Base-by-base conservation (phyloP, 2,797 vertebrate genomes). In the Onychomys leucogaster region DNA sequence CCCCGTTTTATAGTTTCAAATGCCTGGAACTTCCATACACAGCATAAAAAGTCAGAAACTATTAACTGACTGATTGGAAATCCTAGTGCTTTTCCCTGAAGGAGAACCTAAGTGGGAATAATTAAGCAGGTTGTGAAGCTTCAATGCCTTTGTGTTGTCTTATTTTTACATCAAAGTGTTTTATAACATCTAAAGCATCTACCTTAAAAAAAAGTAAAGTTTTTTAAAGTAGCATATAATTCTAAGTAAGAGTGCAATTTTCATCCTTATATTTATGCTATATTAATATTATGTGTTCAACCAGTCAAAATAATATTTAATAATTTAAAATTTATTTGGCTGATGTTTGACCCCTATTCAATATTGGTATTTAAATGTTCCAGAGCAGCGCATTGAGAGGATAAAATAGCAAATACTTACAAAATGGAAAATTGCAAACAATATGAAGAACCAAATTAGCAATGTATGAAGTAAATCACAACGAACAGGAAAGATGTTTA, bases 361-460 rank as follows among this genome's bases (percentile, higher is more conserved):
- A 75, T 43, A 29, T 11, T 41, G 23, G 2, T 94, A 84, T 61
- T 87, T 6, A 73, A 80, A 84, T n/a, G 57, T 16, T 93, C 19
- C 73, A 65, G 11, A 83, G 19, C 61, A 91, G 73, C 29, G 93
- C 93, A 76, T 41, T 29, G 1, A 83, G 32, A 63, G 46, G 0
- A 5, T 89, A 25, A 96, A 96, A 83, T 37, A 16, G 7, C 5
- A 49, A 46, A 41, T 29, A 61, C 3, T 0, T 71, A 63, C 73
- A 76, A 63, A 84, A 81, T 71, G 5, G 14, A 85, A 94, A 95
- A 61, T 23, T 63, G 77, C 6, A 86, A 23, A 41, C 1, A 88
- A 49, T 78, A 86, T 80, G 34, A 49, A 87, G 87, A 95, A 46
- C 16, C 17, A 75, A 96, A 91, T 59, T 65, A 94, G 37, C 10